Evolutionary conservation across 2,797 vertebrate species (phyloP), one percentile per base, ranked within the genome.

Genomic region (Xenopus petersii): DNA sequence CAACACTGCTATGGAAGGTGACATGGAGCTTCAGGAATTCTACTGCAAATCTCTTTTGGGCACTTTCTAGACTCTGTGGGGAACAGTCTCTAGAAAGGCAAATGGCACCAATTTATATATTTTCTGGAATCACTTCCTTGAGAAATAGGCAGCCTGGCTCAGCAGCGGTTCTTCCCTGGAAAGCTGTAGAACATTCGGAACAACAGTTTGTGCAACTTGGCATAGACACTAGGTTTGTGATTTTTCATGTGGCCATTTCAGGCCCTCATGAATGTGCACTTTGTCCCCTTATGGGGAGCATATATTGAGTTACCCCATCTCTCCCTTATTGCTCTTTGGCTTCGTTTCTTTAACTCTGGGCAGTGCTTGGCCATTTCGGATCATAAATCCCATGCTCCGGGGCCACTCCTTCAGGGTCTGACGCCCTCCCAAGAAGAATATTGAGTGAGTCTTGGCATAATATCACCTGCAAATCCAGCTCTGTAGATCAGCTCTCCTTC

Each of bases 371-470:
- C 75, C 75, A 73, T 69, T 69, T 61, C 75, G 65, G 76, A 60
- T 74, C 76, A 70, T 79, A 79, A 79, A 79, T 79, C 71, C 71
- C 49, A 24, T 12, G 46, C 61, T 59, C 15, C 10, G 1, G 71
- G 76, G 76, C 76, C 75, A 78, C 75, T 78, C 70, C 75, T 73
- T 73, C 66, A 69, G 61, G 58, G 24, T 55, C 75, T 48, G 71
- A 73, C 60, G 75, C 75, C 76, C 76, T 79, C 76, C 76, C 76
- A 79, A 79, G 76, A 74, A 73, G 76, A 79, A 46, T 61, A 70
- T 55, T 64, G 71, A 79, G 51, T 69, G 67, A 69, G 67, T 74
- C 59, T 74, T 79, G 76, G 76, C 76, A 79, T 24, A 54, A 47
- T 5, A 17, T 70, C 71, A 49, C 61, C 76, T 65, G 71, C 71